phyloP scores from a whole-genome alignment of 2,113 vertebrate genomes.

The Tringa solitaria region DNA sequence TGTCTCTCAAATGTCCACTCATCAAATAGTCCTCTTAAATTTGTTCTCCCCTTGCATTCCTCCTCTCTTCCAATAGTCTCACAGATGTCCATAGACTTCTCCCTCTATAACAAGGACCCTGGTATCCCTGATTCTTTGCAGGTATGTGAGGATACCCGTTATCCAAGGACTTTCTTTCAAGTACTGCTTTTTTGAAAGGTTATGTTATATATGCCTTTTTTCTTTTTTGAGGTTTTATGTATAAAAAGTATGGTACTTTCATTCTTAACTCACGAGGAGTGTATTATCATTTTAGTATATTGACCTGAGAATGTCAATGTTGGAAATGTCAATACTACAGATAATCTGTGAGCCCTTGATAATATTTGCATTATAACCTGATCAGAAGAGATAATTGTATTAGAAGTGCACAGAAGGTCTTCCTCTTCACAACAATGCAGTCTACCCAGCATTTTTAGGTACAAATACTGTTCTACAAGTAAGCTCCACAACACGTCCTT shows the following conservation, averaged over 20 bases:
- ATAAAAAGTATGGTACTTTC: not conserved
- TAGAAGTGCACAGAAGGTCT: slow-evolving; percentile 11
- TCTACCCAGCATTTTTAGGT: slow-evolving; percentile 2
- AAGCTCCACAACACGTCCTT: not conserved
- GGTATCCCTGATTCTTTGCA: accelerated
- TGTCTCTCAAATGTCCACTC: not conserved
- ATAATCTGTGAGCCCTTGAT: not conserved
- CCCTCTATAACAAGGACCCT: not conserved
- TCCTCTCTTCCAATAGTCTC: not conserved
- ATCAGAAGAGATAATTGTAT: slow-evolving; percentile 23
- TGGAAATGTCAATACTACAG: not conserved
- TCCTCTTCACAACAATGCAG: slow-evolving; percentile 9
- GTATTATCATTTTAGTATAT: slow-evolving; percentile 38
- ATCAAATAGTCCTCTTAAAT: not conserved
- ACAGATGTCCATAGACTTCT: not conserved
- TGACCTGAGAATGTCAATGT: slow-evolving; percentile 27
- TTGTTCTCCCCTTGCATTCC: not conserved
- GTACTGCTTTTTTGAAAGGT: not conserved
- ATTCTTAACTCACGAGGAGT: slow-evolving; percentile 15
- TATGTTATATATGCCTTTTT: not conserved
- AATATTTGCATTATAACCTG: slow-evolving; percentile 47
- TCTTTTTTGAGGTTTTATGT: not conserved
- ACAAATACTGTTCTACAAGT: not conserved
- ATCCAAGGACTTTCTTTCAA: not conserved
- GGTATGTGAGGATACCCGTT: not conserved